Evolutionary conservation across 2,888 invertebrate genomes (phyloP), one percentile per base, ranked within the genome.

Genomic region (Dendrolimus houi): DNA sequence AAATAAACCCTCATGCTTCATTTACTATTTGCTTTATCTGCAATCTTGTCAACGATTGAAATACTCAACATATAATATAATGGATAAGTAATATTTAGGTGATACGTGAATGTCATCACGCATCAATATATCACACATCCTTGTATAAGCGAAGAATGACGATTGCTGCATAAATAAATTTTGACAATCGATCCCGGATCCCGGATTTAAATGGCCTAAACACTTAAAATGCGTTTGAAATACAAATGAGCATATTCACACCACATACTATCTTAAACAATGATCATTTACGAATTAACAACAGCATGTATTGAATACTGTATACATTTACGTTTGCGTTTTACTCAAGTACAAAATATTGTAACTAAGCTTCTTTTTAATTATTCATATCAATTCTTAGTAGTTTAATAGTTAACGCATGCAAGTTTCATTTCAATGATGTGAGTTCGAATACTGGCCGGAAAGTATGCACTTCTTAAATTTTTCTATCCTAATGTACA

Each of bases 171-270:
- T 47, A 29, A 54, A 54, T 17, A 53, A 17, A 13, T 53, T 29
- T 17, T 53, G 53, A 58, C 47, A 56, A 57, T 58, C 58, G 60
- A 60, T 64, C 64, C 65, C 65, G 66, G 67, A 67, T 64, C 61
- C 62, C 64, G 61, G 63, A 63, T 59, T 58, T 54, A 58, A 17
- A 52, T 13, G 52, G 55, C 57, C 55, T 57, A 60, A 58, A 62
- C 56, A 56, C 52, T 55, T 56, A 9, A 55, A 42, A 52, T 56
- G 58, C 58, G 64, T 59, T 54, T 53, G 54, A 55, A 64, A 64
- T 69, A 64, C 62, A 59, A 65, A 71, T 67, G 65, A 69, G 64
- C 29, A 54, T 42, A 17, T 17, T 54, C 54, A 54, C 54, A 40
- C 41, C 52, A 47, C 12, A 47, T 47, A 47, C 53, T 55, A 56